Evolutionary conservation across 2,888 invertebrate species (phyloP).

Genomic region (Habrosyne pyritoides): DNA sequence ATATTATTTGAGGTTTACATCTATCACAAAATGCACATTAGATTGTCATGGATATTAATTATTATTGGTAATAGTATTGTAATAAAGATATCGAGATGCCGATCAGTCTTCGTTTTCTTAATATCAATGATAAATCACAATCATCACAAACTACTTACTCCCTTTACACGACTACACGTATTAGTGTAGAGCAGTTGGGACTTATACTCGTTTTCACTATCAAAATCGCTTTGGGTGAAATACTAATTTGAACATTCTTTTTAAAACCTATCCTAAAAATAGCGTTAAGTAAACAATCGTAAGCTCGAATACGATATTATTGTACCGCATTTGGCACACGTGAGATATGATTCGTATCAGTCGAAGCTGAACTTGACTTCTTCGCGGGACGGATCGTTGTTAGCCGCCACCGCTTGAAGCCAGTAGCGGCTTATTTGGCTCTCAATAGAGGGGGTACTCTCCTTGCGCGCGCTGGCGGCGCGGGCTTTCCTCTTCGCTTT

Average conservation of each 20-base stretch:
- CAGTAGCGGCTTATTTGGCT: constrained; percentile 89
- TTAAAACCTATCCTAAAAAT: not conserved
- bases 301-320: not conserved
- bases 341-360: constrained; percentile 35
- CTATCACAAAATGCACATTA: constrained; percentile 51
- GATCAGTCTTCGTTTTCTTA: constrained; percentile 62
- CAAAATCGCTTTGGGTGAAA: constrained; percentile 36
- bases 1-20: constrained; percentile 44
- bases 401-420: constrained; percentile 84
- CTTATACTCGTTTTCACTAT: constrained; percentile 15
- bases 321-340: not conserved
- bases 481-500: constrained; percentile 73
- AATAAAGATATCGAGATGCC: constrained; percentile 48
- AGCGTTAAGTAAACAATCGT: not conserved
- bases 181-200: not conserved
- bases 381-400: constrained; percentile 81
- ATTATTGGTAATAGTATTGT: constrained; percentile 24
- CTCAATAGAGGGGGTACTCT: constrained; percentile 92
- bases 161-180: constrained; percentile 1
- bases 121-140: constrained; percentile 18
- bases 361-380: constrained; percentile 79
- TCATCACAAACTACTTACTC: constrained; percentile 21
- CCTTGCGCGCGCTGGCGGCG: constrained; percentile 73
- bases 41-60: constrained; percentile 55
- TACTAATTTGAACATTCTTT: constrained; percentile 57